Base-by-base conservation (phyloP, 1,140 invertebrate genomes). In the Gonioctena quinquepunctata region DNA sequence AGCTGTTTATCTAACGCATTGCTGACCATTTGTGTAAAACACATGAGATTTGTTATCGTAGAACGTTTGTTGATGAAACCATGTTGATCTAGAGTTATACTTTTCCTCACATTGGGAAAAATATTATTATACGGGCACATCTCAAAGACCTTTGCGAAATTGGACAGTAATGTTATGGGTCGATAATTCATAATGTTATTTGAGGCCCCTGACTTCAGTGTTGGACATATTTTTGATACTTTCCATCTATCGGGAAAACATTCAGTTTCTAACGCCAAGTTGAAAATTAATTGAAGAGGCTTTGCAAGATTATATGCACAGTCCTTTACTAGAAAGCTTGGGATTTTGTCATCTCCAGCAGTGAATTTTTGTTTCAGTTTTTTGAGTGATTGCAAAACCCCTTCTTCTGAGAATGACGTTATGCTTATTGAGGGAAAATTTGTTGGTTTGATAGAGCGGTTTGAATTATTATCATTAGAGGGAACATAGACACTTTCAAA, bases 91-190 rank as follows among this genome's bases (percentile, higher is more conserved):
- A 23, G 33, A 13, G 62, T n/a, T 65, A 65, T 65, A 23, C 23
- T 2, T 13, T 50, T 48, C 22, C 48, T 65, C 21, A 65, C 22
- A 50, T n/a, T 21, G 23, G 21, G 33, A 50, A 50, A 65, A 22
- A 65, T 50, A n/a, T n/a, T 65, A 42, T 52, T 50, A 22, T 65
- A 50, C 22, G 50, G 23, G 23, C 33, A 50, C 62, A 50, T 65
- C 48, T 68, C 56, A 60, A 68, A 61, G 8, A 68, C 18, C 28
- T 68, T 68, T 19, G 56, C 56, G 25, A 68, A 68, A 25, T 61
- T 68, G 56, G 27, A 60, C n/a, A 68, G 23, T 42, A 68, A 33
- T 27, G 42, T 42, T 27, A 68, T 68, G 16, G 66, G 66, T 28
- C 66, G 22, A 60, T 68, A 68, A 26, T 68, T 68, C 23, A 22